Evolutionary conservation across 2,113 vertebrate genomes (phyloP).

Genomic region (Numida meleagris): DNA sequence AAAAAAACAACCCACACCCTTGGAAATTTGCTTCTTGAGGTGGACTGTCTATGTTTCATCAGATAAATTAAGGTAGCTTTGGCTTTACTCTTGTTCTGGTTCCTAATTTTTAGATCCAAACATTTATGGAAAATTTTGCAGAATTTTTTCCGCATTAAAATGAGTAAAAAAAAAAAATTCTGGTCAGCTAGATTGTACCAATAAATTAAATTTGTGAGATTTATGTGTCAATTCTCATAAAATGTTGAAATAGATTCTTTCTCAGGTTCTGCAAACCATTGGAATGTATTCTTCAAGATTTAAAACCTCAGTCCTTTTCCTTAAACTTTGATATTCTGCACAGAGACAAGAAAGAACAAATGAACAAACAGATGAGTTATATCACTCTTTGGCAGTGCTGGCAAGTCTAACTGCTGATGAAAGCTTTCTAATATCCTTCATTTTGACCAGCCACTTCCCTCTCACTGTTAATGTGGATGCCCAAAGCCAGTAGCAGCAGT

Average conservation of each 20-base stretch:
- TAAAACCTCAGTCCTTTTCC: neutral
- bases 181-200: too few species aligned
- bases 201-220: neutral
- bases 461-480: neutral
- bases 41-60: neutral
- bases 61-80: neutral
- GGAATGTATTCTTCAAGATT: neutral
- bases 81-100: neutral
- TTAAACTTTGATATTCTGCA: neutral
- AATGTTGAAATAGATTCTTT: neutral
- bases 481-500: neutral
- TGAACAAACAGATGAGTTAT: neutral
- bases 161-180: too few species aligned
- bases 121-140: neutral
- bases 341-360: neutral
- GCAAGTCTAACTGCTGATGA: neutral
- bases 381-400: neutral
- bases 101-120: neutral
- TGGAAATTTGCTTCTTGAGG: neutral
- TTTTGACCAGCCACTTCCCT: neutral
- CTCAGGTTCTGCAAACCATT: neutral
- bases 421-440: neutral
- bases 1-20: neutral
- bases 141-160: too few species aligned
- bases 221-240: neutral